Evolutionary conservation across 2,888 invertebrate species (phyloP).

Genomic region (Onchidella celtica): DNA sequence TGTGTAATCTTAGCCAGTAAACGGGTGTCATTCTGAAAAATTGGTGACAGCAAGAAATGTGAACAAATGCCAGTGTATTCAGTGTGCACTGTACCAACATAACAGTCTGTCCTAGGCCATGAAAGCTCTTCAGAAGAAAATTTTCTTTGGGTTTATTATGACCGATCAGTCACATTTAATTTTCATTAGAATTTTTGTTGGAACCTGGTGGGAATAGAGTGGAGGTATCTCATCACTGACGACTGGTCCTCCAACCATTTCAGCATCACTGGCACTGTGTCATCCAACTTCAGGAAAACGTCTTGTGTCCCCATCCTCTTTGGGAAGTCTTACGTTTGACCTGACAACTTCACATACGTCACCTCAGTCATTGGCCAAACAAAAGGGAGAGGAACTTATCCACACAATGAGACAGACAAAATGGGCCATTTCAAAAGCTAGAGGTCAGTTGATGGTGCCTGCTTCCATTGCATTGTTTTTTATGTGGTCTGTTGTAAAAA

Average conservation of each 20-base stretch:
- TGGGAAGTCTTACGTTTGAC: constrained; percentile 29
- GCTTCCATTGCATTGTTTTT: too few species aligned
- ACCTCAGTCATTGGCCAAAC: constrained; percentile 2
- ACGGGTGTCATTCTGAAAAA: too few species aligned
- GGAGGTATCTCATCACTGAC: constrained; percentile 39
- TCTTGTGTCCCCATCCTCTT: constrained; percentile 20
- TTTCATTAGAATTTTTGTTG: too few species aligned
- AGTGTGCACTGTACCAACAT: too few species aligned
- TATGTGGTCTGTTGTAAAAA: too few species aligned
- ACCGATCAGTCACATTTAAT: too few species aligned
- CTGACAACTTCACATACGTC: constrained; percentile 23
- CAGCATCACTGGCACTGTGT: constrained; percentile 37
- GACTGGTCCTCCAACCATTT: constrained; percentile 45
- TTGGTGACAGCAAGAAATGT: too few species aligned
- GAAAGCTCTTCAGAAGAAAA: too few species aligned
- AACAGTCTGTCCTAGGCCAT: too few species aligned
- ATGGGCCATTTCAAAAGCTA: constrained; percentile 45
- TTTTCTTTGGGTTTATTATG: too few species aligned
- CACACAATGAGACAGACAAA: constrained; percentile 47
- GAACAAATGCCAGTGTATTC: too few species aligned
- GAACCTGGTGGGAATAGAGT: constrained; percentile 29
- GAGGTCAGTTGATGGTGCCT: constrained; percentile 44
- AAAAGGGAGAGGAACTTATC: constrained; percentile 25
- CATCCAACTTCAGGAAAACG: constrained; percentile 5
- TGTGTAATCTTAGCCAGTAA: too few species aligned